Conservation (phyloP, 1,140 invertebrate species). For the Frieseomelitta varia region DNA sequence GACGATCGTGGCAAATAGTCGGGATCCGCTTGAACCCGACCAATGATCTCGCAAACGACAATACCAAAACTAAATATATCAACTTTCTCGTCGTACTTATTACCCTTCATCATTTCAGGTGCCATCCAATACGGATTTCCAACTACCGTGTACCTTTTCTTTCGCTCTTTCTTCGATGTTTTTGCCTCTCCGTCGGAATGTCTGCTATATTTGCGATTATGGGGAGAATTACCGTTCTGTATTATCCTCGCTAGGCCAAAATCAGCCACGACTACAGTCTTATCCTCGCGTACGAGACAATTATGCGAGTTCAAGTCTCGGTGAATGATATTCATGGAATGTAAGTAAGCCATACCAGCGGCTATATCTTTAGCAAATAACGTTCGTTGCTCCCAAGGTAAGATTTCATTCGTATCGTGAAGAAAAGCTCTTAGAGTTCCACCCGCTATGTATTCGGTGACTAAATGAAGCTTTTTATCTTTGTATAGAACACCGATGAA, state of each 20-base stretch:
- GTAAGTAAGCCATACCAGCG: slow-evolving; percentile 95
- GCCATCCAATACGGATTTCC: slow-evolving; percentile 99
- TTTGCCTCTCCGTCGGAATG: slow-evolving; percentile 73
- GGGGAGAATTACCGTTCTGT: slow-evolving; percentile 76
- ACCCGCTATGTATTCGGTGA: slow-evolving; percentile 95
- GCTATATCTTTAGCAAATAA: slow-evolving; percentile 95
- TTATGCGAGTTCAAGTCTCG: slow-evolving; percentile 98
- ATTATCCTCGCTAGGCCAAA: slow-evolving; percentile 96
- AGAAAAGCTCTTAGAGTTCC: slow-evolving; percentile 94
- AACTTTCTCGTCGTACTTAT: slow-evolving; percentile 98
- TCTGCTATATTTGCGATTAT: slow-evolving; percentile 77
- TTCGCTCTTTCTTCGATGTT: slow-evolving; percentile 83
- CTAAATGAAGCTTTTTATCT: slow-evolving; percentile 94
- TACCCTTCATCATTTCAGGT: slow-evolving; percentile 98
- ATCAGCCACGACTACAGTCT: slow-evolving; percentile 96
- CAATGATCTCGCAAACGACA: slow-evolving; percentile 97
- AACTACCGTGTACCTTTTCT: slow-evolving; percentile 90
- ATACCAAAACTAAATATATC: slow-evolving; percentile 99
- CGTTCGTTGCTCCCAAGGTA: slow-evolving; percentile 92
- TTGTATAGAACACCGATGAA: slow-evolving; percentile 97
- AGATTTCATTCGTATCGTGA: slow-evolving; percentile 86
- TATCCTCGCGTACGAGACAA: slow-evolving; percentile 95
- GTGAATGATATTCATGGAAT: slow-evolving; percentile 97
- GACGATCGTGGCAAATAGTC: slow-evolving; percentile 94
- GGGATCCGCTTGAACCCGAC: slow-evolving; percentile 95